Conservation (phyloP, 2,797 vertebrate genomes). For the Forpus xanthops region DNA sequence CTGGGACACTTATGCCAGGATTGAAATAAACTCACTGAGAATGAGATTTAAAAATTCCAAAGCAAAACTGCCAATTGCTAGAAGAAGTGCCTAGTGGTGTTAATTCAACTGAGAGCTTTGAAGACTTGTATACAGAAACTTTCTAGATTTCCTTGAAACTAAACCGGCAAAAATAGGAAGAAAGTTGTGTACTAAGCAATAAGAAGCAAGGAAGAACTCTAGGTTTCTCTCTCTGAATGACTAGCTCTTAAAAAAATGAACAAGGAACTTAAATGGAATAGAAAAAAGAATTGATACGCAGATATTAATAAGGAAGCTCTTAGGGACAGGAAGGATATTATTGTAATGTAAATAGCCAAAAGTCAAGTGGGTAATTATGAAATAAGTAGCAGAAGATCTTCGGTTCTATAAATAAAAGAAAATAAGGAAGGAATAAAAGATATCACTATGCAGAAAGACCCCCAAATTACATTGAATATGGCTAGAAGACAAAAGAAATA, state of each 20-base stretch:
- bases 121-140: neutral
- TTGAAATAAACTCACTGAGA: neutral
- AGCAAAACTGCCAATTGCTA: neutral
- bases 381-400: neutral
- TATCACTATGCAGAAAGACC: neutral
- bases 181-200: neutral
- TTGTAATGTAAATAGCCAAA: neutral
- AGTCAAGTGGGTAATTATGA: neutral
- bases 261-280: neutral
- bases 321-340: rapidly evolving
- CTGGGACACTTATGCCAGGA: neutral
- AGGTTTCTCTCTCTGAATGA: neutral
- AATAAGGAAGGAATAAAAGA: neutral
- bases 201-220: neutral
- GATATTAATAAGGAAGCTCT: neutral
- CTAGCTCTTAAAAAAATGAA: neutral
- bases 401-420: neutral
- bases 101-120: neutral
- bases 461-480: neutral
- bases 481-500: neutral
- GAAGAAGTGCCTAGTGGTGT: neutral
- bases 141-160: neutral
- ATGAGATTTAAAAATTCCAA: neutral
- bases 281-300: neutral
- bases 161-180: neutral